These are phyloP conservation scores for Selenia dentaria DNA, from an alignment of 2,888 invertebrate genomes.

Conservation along the genomic window DNA sequence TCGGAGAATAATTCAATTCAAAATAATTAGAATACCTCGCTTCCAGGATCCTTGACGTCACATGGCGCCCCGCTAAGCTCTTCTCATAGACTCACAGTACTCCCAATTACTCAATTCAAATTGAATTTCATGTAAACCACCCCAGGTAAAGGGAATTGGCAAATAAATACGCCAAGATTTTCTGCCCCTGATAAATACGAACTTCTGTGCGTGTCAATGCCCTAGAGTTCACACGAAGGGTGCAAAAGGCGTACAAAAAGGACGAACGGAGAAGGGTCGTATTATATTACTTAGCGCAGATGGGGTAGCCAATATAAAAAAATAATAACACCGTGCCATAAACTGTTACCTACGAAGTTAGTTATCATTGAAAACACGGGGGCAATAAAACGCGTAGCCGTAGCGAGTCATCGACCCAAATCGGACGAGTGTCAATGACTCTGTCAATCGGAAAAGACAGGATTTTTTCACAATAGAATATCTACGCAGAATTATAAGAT, in stretches of 20 bases:
- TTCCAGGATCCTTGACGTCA: slow-evolving; percentile 16
- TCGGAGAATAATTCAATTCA: slow-evolving; percentile 10
- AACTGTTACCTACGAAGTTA: slow-evolving; percentile 34
- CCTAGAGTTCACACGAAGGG: slow-evolving; percentile 56
- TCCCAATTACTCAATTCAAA: slow-evolving; percentile 31
- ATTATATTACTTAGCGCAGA: slow-evolving; percentile 51
- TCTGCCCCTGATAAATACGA: slow-evolving; percentile 45
- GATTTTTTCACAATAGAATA: slow-evolving; percentile 24
- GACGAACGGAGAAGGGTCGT: slow-evolving; percentile 48
- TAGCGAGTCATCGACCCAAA: slow-evolving; percentile 35
- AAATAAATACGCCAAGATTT: slow-evolving; percentile 41
- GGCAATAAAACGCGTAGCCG: slow-evolving; percentile 30
- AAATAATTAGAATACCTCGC: slow-evolving; percentile 15
- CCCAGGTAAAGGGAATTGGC: slow-evolving; percentile 43
- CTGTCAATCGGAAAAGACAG: slow-evolving; percentile 27
- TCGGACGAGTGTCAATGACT: slow-evolving; percentile 32
- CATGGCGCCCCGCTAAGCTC: slow-evolving; percentile 18
- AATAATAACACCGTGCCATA: slow-evolving; percentile 34
- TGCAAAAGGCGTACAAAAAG: slow-evolving; percentile 50
- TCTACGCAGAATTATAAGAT: slow-evolving; percentile 16
- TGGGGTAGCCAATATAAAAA: slow-evolving; percentile 43
- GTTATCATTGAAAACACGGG: slow-evolving; percentile 28
- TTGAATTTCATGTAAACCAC: slow-evolving; percentile 27
- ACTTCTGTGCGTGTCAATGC: slow-evolving; percentile 52
- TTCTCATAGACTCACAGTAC: slow-evolving; percentile 22